These are phyloP conservation scores for Edolisoma coerulescens DNA, from an alignment of 2,113 vertebrate genomes.

Conservation along the genomic window DNA sequence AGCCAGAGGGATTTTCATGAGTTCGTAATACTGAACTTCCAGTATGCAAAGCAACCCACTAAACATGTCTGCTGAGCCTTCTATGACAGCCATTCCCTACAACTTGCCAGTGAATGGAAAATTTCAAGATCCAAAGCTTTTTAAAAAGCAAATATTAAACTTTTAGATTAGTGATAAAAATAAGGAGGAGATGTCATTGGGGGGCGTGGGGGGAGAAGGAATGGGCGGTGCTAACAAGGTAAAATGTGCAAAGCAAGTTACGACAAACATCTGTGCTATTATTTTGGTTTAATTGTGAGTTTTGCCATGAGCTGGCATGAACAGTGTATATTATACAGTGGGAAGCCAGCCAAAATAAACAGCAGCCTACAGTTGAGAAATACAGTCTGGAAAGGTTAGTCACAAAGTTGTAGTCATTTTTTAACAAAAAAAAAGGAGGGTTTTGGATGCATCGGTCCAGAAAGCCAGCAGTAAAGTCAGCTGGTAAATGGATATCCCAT, in stretches of 20 bases:
- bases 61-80: background rate
- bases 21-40: slow-evolving; percentile 4
- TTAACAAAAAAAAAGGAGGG: slow-evolving; percentile 22
- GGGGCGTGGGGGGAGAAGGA: background rate
- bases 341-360: slow-evolving; percentile 68
- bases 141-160: slow-evolving; percentile 55
- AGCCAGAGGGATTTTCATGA: slow-evolving; percentile 10
- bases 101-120: slow-evolving; percentile 34
- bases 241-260: slow-evolving; percentile 31
- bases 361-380: slow-evolving; percentile 66
- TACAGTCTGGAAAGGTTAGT: slow-evolving; percentile 68
- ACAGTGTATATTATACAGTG: slow-evolving; percentile 48
- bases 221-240: slow-evolving; percentile 39
- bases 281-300: slow-evolving; percentile 51
- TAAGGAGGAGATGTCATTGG: background rate
- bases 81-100: slow-evolving; percentile 21
- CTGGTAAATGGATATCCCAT: slow-evolving; percentile 67
- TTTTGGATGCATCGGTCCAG: slow-evolving; percentile 27
- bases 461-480: slow-evolving; percentile 54
- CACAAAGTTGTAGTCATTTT: slow-evolving; percentile 62
- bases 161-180: slow-evolving; percentile 42
- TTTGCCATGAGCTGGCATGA: slow-evolving; percentile 64
- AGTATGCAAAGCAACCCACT: slow-evolving; percentile 6
- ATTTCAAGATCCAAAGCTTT: slow-evolving; percentile 49
- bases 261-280: slow-evolving; percentile 42